Evolutionary conservation across 1,140 invertebrate genomes (phyloP), one percentile per base, ranked within the genome.

Genomic region (Chlorops oryzae): DNA sequence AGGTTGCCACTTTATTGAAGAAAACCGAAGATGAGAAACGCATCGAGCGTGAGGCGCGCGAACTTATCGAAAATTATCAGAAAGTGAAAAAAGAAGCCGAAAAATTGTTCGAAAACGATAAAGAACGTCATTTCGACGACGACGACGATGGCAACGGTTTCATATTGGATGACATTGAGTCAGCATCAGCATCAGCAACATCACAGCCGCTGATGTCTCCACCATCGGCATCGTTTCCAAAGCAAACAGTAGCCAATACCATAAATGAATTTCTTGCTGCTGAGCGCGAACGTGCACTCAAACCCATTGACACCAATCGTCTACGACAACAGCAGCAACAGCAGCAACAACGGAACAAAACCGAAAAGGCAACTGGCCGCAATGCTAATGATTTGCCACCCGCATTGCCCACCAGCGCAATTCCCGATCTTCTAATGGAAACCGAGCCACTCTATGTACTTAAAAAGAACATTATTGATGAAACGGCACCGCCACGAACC

Each of bases 21-120:
- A 69, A 69, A 39, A 63, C 63, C 5, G 65, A 69, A 1, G 65
- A 68, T 22, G 65, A 69, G 44, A 57, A 62, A 3, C 61, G 59
- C 5, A 54, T 69, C 0, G 65, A 69, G 40, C 51, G 63, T 50
- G 65, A 69, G 56, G 65, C 65, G 3, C 65, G 69, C 15, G 65
- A 69, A 47, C 47, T 69, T 5, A 69, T 69, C 18, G 65, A 69
- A 20, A 69, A 65, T 45, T 69, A 69, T 52, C 65, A 69, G 43
- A 69, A 69, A 37, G 65, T 69, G 7, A 65, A 63, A 21, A 69
- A 69, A 40, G 65, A 69, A 23, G 63, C 65, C 0, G 65, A 69
- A 37, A 54, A 32, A 58, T 59, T 35, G 25, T 69, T 10, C 59
- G 62, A 48, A 40, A 59, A 59, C 15, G 53, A 45, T 55, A 32